Evolutionary conservation across 1,140 invertebrate species (phyloP).

Genomic region (Hyles euphorbiae): DNA sequence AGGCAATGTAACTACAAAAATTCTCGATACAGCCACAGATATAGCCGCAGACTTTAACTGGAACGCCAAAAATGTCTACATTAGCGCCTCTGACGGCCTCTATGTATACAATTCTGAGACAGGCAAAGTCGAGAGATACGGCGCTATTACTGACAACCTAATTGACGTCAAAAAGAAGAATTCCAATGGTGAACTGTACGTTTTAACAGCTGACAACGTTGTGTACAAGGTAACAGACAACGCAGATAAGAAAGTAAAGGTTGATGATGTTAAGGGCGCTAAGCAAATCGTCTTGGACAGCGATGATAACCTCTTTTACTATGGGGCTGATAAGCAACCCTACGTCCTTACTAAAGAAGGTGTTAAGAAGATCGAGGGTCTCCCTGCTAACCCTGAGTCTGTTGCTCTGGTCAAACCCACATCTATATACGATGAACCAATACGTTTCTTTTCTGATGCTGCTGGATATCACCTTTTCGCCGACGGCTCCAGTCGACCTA

Average conservation of each 20-base stretch:
- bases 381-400: constrained; percentile 26
- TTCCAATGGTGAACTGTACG: constrained; percentile 36
- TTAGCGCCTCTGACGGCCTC: constrained; percentile 46
- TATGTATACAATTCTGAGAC: constrained; percentile 36
- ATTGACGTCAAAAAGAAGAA: constrained; percentile 41
- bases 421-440: constrained; percentile 33
- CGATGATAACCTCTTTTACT: constrained; percentile 44
- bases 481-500: constrained; percentile 31
- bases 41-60: constrained; percentile 29
- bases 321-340: constrained; percentile 34
- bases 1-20: constrained; percentile 25
- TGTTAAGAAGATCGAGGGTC: constrained; percentile 34
- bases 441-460: constrained; percentile 30
- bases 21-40: constrained; percentile 46
- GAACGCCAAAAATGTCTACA: constrained; percentile 36
- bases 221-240: constrained; percentile 44
- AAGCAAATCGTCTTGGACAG: constrained; percentile 46
- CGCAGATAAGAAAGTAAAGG: constrained; percentile 40
- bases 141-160: constrained; percentile 41
- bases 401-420: constrained; percentile 36
- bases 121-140: constrained; percentile 45
- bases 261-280: constrained; percentile 32
- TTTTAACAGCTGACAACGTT: constrained; percentile 39
- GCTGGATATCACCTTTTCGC: constrained; percentile 26
- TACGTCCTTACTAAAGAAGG: constrained; percentile 29